These are phyloP conservation scores for Strigamia crassipes DNA, from an alignment of 2,888 invertebrate genomes.

Conservation along the genomic window DNA sequence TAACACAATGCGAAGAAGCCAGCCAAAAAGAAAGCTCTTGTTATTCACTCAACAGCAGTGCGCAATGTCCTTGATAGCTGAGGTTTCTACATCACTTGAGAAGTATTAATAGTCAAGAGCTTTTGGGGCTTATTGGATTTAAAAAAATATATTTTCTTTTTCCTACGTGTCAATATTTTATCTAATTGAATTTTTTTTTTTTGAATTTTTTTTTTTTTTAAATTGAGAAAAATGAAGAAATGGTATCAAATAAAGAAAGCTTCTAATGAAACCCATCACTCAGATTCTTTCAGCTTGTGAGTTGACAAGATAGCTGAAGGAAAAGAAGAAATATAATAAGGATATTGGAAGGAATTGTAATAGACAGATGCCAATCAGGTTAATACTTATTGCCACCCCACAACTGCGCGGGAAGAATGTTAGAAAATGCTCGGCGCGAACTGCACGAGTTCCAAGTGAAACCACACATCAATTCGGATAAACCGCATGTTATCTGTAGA, in stretches of 20 bases:
- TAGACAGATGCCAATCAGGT: slow-evolving; percentile 31
- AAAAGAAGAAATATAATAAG: background rate
- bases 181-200: background rate
- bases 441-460: background rate
- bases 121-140: background rate
- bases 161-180: background rate
- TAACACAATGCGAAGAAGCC: background rate
- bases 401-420: background rate
- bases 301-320: background rate
- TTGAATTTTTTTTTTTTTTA: too few species aligned
- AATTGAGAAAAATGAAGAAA: background rate
- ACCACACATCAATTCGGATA: slow-evolving; percentile 23
- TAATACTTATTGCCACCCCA: background rate
- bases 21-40: background rate
- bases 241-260: background rate
- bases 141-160: background rate
- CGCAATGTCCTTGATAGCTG: background rate
- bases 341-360: background rate
- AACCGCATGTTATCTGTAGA: slow-evolving; percentile 17
- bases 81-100: background rate
- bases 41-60: slow-evolving; percentile 1
- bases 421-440: background rate
- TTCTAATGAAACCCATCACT: background rate
- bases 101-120: background rate
- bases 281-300: background rate